Conservation (phyloP, 2,888 invertebrate genomes). For the Cheilosia urbana region DNA sequence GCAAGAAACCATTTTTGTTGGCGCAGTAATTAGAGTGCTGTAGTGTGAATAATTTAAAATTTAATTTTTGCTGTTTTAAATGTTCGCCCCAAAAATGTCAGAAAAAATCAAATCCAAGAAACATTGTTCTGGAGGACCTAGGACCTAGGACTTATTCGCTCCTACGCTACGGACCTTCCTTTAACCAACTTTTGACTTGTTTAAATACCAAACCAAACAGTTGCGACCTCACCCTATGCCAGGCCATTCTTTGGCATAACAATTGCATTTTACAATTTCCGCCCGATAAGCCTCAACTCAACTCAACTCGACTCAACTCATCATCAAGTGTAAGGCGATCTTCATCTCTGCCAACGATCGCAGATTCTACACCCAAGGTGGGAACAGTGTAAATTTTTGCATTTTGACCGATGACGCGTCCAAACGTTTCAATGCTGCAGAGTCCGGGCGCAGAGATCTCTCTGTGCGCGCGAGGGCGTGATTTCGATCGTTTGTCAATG, state of each 20-base stretch:
- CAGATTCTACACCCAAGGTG: not conserved
- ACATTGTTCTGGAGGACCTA: too few relatives aligned
- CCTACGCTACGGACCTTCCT: too few relatives aligned
- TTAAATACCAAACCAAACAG: conserved; percentile 30
- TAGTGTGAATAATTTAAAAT: too few relatives aligned
- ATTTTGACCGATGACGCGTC: conserved; percentile 73
- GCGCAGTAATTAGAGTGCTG: too few relatives aligned
- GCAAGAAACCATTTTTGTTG: too few relatives aligned
- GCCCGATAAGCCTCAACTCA: conserved; percentile 59
- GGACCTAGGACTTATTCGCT: too few relatives aligned
- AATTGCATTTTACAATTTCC: conserved; percentile 70
- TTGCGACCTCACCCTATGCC: conserved; percentile 24
- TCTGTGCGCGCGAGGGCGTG: conserved; percentile 72
- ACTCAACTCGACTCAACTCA: conserved; percentile 60
- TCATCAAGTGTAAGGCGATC: conserved; percentile 73
- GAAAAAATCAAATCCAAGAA: too few relatives aligned
- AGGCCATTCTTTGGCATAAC: conserved; percentile 45
- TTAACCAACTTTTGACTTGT: not conserved
- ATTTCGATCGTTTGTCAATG: conserved; percentile 76
- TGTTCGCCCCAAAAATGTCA: too few relatives aligned
- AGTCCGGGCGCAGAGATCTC: conserved; percentile 29
- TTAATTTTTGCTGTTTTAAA: too few relatives aligned
- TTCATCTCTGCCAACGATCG: conserved; percentile 52
- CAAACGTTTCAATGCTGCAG: conserved; percentile 69
- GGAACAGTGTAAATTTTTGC: conserved; percentile 54